Conservation (phyloP, 2,888 invertebrate species). For the Cactoblastis cactorum region DNA sequence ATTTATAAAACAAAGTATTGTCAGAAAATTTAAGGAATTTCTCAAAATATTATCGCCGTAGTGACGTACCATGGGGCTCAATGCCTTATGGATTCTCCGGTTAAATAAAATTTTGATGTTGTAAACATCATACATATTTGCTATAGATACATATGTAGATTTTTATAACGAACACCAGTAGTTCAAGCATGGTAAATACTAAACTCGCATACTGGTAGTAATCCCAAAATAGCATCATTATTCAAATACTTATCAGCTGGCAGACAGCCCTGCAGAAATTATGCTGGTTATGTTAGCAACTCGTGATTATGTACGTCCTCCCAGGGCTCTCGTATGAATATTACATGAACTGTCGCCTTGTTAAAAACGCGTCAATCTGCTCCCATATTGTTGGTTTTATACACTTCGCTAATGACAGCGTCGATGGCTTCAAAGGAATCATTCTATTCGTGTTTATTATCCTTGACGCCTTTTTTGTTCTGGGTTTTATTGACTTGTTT, state of each 20-base stretch:
- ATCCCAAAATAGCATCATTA: neutral
- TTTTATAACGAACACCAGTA: too few species aligned
- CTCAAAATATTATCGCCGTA: too few species aligned
- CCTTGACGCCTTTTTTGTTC: neutral
- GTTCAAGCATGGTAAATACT: too few species aligned
- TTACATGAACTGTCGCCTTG: slow-evolving; percentile 60
- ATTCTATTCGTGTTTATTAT: slow-evolving; percentile 16
- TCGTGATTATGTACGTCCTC: slow-evolving; percentile 45
- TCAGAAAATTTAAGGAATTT: too few species aligned
- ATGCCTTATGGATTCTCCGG: too few species aligned
- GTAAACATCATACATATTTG: too few species aligned
- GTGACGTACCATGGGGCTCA: too few species aligned
- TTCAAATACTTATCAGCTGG: neutral
- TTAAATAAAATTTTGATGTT: too few species aligned
- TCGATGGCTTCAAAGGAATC: slow-evolving; percentile 33
- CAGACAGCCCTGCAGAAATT: slow-evolving; percentile 18
- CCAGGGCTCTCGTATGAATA: slow-evolving; percentile 58
- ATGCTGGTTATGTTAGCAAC: slow-evolving; percentile 19
- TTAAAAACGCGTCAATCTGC: slow-evolving; percentile 68
- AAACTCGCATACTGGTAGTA: too few species aligned
- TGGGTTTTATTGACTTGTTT: neutral
- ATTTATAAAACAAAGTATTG: too few species aligned
- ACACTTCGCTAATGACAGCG: slow-evolving; percentile 47
- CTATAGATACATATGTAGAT: too few species aligned
- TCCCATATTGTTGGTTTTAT: slow-evolving; percentile 62